These are phyloP conservation scores for Corella eumyota DNA, from an alignment of 23 tunicate genomes.

Conservation along the genomic window DNA sequence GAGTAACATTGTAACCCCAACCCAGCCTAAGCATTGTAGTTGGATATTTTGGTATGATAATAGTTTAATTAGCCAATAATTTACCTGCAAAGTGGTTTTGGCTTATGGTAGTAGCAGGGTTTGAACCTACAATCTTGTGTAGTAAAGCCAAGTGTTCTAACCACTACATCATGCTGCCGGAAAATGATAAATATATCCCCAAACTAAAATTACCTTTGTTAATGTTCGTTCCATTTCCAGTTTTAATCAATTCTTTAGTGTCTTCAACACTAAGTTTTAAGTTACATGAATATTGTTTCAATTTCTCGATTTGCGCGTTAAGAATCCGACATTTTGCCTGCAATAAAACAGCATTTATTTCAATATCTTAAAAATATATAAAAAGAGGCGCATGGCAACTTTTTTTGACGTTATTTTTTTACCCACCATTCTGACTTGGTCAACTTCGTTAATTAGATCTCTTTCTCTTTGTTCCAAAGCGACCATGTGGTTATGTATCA, in stretches of 20 bases:
- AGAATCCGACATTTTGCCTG: constrained; percentile 49
- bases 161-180: no score
- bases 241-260: constrained; percentile 14
- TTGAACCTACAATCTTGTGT: no score
- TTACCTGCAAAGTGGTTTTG: no score
- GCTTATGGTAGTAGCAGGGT: no score
- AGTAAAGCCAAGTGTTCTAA: no score
- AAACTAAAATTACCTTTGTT: constrained; percentile 31
- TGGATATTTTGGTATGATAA: no score
- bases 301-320: constrained; percentile 15
- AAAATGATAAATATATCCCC: no score
- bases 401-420: background rate
- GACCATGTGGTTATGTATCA: constrained; percentile 29
- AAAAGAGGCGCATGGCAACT: no score
- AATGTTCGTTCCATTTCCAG: constrained; percentile 30
- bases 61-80: no score
- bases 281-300: constrained; percentile 18
- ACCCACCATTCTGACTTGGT: constrained; percentile 43
- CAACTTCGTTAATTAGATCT: constrained; percentile 46
- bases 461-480: constrained; percentile 50
- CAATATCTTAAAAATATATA: no score
- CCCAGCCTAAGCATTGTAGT: no score
- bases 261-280: constrained; percentile 40
- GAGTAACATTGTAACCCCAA: no score
- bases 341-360: background rate